These are phyloP conservation scores for Yponomeuta cagnagella DNA, from an alignment of 2,888 invertebrate genomes.

Conservation along the genomic window DNA sequence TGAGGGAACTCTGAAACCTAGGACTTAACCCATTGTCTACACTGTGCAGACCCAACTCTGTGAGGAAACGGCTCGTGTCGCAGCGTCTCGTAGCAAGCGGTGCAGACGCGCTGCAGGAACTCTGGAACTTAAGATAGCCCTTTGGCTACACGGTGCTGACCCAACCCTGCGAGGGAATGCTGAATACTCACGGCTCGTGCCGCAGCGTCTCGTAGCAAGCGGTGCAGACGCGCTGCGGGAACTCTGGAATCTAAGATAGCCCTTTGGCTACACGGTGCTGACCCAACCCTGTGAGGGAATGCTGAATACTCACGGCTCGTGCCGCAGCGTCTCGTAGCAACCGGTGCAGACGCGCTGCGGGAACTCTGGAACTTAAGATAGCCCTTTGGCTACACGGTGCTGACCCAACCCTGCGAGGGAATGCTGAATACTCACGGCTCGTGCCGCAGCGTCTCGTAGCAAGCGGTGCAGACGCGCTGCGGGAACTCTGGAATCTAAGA, in stretches of 20 bases:
- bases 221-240: no score
- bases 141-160: no score
- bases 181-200: no score
- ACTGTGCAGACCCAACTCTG: no score
- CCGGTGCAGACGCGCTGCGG: constrained; percentile 96
- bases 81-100: no score
- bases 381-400: neutral
- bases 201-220: no score
- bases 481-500: constrained; percentile 82
- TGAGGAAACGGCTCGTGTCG: no score
- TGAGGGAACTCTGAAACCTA: constrained; percentile 81
- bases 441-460: constrained; percentile 87
- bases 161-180: no score
- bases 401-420: neutral
- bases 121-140: no score
- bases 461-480: constrained; percentile 95
- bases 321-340: constrained; percentile 88
- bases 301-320: constrained; percentile 84
- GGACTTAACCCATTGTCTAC: no score
- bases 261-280: neutral
- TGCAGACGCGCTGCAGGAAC: no score
- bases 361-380: constrained; percentile 78
- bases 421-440: constrained; percentile 82
- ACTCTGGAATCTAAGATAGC: no score
- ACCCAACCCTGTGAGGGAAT: constrained; percentile 42